Base-by-base conservation (phyloP, 2,888 invertebrate genomes). In the Epistrophe grossulariae region DNA sequence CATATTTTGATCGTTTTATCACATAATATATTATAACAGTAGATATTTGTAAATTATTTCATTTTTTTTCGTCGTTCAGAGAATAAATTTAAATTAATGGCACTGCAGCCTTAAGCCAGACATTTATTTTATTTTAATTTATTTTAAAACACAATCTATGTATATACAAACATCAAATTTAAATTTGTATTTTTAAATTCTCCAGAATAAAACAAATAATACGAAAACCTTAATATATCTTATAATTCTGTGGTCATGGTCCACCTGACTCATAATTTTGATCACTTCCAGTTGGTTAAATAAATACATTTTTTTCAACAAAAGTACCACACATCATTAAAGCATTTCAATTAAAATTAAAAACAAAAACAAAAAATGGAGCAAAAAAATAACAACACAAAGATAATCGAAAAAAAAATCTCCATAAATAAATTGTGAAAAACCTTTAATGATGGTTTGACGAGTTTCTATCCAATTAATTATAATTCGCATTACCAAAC, bases 381-480 rank as follows among this genome's bases (percentile, higher is more conserved):
- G 5, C 13, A 43, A n/a, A 50, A 19, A 50, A 43, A 15, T 10
- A 4, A 40, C 40, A 40, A 19, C 17, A 17, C 3, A 19, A 11
- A 19, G 0, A 50, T 50, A 50, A 28, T 7, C 13, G 8, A 28
- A 15, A 55, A 28, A 24, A 24, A 55, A 55, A 28, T 55, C 15
- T 10, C 9, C 17, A 55, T 52, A 50, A 24, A 52, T 52, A 52
- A 28, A 52, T 55, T 52, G 50, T 13, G 2, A 24, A 52, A 24
- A 52, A 28, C 24, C 13, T 15, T 52, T 28, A 28, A 55, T 55
- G 28, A 55, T 24, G 52, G 19, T 24, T 52, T 52, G 52, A 55
- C 55, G 28, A 55, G 55, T 28, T 55, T 55, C 55, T 55, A 55
- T 31, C 55, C 83, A 74, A 83, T 79, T 79, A 79, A 74, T 74